Base-by-base conservation (phyloP, 2,113 vertebrate genomes). In the Hippopotamus amphibius region DNA sequence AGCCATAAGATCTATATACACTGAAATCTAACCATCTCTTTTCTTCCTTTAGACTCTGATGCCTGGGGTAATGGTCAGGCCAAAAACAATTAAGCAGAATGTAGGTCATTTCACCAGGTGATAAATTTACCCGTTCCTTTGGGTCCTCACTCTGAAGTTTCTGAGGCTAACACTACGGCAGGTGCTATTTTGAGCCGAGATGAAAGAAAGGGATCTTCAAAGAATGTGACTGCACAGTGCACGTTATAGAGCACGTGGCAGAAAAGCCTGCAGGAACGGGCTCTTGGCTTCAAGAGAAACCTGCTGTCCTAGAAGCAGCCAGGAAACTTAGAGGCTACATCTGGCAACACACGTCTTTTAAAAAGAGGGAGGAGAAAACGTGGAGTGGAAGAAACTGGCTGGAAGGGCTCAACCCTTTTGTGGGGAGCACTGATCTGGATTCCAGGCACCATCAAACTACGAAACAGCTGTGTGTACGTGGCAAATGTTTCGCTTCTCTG, bases 41-140 rank as follows among this genome's bases (percentile, higher is more conserved):
- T 95, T 82, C 89, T 97, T 92, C 94, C 95, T 88, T 89, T 98
- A 95, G 97, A 77, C 90, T 97, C 95, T 84, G 92, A 97, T 94
- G 80, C 90, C 93, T 82, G 87, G 88, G 88, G 96, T 97, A 90
- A 97, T 0, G 90, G 96, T 98, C 97, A 98, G 97, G 81, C 90
- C 88, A 97, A 93, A 98, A 98, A 97, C 98, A 98, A 98, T 98
- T 97, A 95, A 88, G 83, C 87, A 16, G 37, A 97, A 66, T 96
- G 95, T 97, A 96, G 98, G 96, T 98, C 3, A 0, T 41, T 88
- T 95, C 81, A 46, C 96, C 74, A 46, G 90, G 95, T 97, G 93
- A 95, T 97, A 53, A 53, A 98, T 98, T 86, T 93, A 80, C 93
- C 92, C 88, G 30, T 81, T 80, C 63, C 46, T 95, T 57, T 94